Evolutionary conservation across 1,140 invertebrate species (phyloP).

Genomic region (Ptiloglossa arizonensis): DNA sequence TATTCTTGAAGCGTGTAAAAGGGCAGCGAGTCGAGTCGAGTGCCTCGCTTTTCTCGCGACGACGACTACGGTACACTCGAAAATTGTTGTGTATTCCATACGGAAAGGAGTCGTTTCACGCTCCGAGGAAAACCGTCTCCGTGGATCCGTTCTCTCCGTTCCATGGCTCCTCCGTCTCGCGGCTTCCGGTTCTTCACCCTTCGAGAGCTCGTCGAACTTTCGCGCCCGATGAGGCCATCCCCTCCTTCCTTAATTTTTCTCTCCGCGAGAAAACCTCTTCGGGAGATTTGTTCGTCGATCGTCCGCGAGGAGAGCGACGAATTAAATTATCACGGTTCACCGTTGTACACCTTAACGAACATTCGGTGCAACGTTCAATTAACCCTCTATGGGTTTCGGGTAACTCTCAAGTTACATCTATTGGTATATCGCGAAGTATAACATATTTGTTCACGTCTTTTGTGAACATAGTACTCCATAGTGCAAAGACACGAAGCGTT

Average conservation of each 20-base stretch:
- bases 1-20: slow-evolving; percentile 15
- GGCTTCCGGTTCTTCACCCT: neutral
- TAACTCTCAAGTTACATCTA: too few relatives aligned
- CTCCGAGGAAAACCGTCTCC: neutral
- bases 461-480: too few relatives aligned
- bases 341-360: slow-evolving; percentile 9
- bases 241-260: neutral
- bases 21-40: slow-evolving; percentile 7
- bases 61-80: slow-evolving; percentile 5
- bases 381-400: too few relatives aligned
- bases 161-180: neutral
- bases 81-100: slow-evolving; percentile 20
- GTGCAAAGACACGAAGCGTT: too few relatives aligned
- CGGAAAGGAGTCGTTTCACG: slow-evolving; percentile 24
- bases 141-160: neutral
- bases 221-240: fast-evolving
- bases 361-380: slow-evolving; percentile 8
- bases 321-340: slow-evolving; percentile 16
- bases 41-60: neutral
- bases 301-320: neutral
- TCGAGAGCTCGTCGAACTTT: neutral
- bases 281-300: slow-evolving; percentile 24
- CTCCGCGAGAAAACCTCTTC: slow-evolving; percentile 19
- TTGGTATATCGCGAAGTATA: too few relatives aligned
- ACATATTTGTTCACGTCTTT: too few relatives aligned